Conservation (phyloP, 2,113 vertebrate species). For the Microcebus murinus region DNA sequence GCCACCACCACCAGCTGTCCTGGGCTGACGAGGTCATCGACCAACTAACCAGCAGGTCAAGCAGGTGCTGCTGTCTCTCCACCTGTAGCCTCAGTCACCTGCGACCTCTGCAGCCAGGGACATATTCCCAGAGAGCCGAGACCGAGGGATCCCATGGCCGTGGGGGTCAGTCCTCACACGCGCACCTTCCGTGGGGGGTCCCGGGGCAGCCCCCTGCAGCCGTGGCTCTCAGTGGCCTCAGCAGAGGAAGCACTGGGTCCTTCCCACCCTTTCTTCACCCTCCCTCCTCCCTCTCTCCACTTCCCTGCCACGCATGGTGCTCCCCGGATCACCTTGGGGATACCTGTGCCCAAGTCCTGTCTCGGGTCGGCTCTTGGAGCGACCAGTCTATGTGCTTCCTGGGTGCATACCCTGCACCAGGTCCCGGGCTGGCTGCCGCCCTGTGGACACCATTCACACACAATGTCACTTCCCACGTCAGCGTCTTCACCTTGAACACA, state of each 20-base stretch:
- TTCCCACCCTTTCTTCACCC: not conserved
- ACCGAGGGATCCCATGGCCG: fast-evolving
- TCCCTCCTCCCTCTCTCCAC: not conserved
- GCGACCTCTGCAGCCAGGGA: not conserved
- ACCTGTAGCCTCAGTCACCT: fast-evolving
- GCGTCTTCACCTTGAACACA: not conserved
- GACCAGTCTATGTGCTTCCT: not conserved
- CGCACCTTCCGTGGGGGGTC: not conserved
- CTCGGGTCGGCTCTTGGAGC: too few species aligned
- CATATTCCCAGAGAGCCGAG: too few species aligned
- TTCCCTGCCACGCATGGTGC: not conserved
- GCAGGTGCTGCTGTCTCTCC: not conserved
- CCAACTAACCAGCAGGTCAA: not conserved
- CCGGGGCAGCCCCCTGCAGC: not conserved
- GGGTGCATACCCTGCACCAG: not conserved
- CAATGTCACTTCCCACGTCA: not conserved
- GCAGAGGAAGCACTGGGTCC: too few species aligned
- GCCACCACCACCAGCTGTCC: not conserved
- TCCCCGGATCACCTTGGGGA: not conserved
- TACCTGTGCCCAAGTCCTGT: not conserved
- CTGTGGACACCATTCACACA: fast-evolving
- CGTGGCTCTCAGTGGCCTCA: too few species aligned
- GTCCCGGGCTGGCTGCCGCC: not conserved
- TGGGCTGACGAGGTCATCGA: too few species aligned
- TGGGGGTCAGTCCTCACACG: not conserved